Evolutionary conservation across 2,113 vertebrate species (phyloP), one percentile per base, ranked within the genome.

Genomic region (Aldabrachelys gigantea): DNA sequence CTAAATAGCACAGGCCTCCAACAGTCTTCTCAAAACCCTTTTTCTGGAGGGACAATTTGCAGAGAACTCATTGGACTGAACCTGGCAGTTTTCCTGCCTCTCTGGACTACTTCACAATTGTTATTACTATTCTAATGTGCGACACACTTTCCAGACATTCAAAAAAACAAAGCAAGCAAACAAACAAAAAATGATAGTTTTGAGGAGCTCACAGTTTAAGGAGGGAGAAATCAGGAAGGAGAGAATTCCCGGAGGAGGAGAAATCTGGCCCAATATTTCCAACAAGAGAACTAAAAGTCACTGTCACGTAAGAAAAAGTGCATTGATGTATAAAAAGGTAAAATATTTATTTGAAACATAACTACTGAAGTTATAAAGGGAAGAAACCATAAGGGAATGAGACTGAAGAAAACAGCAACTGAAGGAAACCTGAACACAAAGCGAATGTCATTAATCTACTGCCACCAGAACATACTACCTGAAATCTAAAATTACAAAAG

Each of bases 401-500:
- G 84, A 47, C 50, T 82, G 53, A 57, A 80, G 82, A 88, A 90
- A 79, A 24, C 27, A 85, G 65, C 57, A 79, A 90, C 89, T 52
- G 38, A 54, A 13, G n/a, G n/a, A 94, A 93, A 91, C 85, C 52
- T 75, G 90, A 91, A 92, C 80, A 78, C 84, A 79, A 94, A 95
- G 84, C 81, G 87, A 95, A 93, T 84, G 56, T 75, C 47, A 13
- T 24, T 27, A 83, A 72, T 53, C 69, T 92, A 80, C 54, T 12
- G 44, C n/a, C 52, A 56, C 25, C 50, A 38, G 62, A 72, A 27
- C 17, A 29, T 47, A 29, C 17, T 27, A 53, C 49, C 49, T 24
- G 38, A 25, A 82, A 65, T 6, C 25, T 82, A 44, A 82, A 85
- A 86, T 85, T 65, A 76, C 52, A 82, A 49, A 83, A 80, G 84